These are phyloP conservation scores for Takifugu ocellatus DNA, from an alignment of 2,797 vertebrate species.

Conservation along the genomic window DNA sequence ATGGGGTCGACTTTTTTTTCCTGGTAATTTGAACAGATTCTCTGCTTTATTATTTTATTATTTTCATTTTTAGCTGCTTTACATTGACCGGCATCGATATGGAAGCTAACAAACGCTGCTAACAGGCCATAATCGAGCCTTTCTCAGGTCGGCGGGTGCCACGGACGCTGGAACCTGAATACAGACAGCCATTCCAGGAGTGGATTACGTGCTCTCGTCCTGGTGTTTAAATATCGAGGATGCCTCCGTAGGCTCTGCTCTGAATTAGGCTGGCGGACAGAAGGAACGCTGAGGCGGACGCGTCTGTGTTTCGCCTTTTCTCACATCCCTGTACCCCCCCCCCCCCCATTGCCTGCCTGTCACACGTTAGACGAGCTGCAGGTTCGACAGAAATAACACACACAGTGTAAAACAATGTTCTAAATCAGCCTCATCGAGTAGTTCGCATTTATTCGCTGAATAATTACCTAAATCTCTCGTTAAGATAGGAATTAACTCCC, in stretches of 20 bases:
- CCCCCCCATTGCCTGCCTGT: conserved; percentile 15
- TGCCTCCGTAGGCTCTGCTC: not conserved
- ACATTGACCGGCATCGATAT: too few species aligned
- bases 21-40: not conserved
- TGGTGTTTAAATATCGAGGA: not conserved
- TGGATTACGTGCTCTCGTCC: not conserved
- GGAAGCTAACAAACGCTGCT: conserved; percentile 32
- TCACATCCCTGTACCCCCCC: not conserved
- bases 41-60: too few species aligned
- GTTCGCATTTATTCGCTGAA: conserved; percentile 18
- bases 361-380: conserved; percentile 35
- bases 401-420: conserved; percentile 2
- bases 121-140: conserved; percentile 75
- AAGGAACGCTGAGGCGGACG: not conserved
- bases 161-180: not conserved
- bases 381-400: conserved; percentile 25
- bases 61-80: too few species aligned
- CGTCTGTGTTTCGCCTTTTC: not conserved
- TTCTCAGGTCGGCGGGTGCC: conserved; percentile 74
- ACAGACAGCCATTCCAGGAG: not conserved
- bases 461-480: conserved; percentile 20
- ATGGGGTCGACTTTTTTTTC: not conserved
- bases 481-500: conserved; percentile 29
- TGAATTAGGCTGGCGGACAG: conserved; percentile 1
- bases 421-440: not conserved